These are phyloP conservation scores for Catostomus latipinnis DNA, from an alignment of 2,797 vertebrate species.

Conservation along the genomic window DNA sequence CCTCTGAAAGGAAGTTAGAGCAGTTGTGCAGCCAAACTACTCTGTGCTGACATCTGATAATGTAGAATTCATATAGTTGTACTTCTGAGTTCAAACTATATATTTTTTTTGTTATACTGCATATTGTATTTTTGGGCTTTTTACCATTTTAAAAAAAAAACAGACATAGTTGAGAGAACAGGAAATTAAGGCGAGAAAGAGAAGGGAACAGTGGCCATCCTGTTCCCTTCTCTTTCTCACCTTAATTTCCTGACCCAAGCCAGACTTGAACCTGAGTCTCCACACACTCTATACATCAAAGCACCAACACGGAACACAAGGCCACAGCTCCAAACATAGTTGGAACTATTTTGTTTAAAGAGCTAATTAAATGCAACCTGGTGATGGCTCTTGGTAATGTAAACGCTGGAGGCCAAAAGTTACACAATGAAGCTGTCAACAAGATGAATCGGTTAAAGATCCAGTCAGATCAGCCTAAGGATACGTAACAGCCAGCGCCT, in stretches of 20 bases:
- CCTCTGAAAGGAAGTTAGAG: conserved; percentile 1
- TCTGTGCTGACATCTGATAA: not conserved
- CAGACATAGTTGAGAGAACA: no score
- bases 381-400: not conserved
- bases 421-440: not conserved
- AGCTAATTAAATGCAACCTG: not conserved
- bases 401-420: not conserved
- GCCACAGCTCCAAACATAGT: no score
- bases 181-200: no score
- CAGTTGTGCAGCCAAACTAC: not conserved
- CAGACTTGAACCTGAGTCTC: no score
- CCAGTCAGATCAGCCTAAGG: not conserved
- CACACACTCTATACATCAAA: no score
- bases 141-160: no score
- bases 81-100: not conserved
- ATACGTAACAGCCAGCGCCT: not conserved
- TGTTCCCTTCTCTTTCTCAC: no score
- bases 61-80: not conserved
- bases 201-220: no score
- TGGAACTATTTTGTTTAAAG: not conserved
- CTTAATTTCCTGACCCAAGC: no score
- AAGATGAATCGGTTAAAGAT: not conserved
- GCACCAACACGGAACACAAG: no score
- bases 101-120: no score
- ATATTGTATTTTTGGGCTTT: no score